phyloP scores from a whole-genome alignment of 2,888 invertebrate species.

The Periphyllus acericola region DNA sequence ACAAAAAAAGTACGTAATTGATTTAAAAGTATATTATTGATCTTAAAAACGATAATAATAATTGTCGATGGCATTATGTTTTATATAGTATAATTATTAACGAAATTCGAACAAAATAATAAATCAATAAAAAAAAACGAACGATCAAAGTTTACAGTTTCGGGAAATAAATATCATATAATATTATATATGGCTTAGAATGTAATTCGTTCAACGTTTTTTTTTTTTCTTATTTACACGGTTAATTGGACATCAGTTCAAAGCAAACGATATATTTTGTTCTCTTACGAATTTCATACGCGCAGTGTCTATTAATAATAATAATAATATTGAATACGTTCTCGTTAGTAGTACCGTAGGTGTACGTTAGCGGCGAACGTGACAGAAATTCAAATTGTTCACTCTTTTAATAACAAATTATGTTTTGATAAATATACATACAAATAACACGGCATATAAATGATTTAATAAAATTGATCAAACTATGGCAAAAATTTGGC shows the following conservation, averaged over 20 bases:
- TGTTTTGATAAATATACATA: conserved; percentile 25
- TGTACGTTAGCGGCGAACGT: background rate
- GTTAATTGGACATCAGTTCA: conserved; percentile 43
- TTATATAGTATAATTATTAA: background rate
- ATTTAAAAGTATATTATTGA: background rate
- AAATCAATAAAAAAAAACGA: background rate
- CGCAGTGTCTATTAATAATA: conserved; percentile 11
- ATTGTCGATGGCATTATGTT: conserved; percentile 32
- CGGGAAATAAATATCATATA: background rate
- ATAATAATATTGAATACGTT: background rate
- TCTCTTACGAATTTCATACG: background rate
- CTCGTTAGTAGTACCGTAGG: background rate
- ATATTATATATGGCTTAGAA: conserved; percentile 13
- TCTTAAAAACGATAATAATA: conserved; percentile 16
- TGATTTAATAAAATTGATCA: conserved; percentile 34
- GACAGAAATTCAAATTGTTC: conserved; percentile 6
- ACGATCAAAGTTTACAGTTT: conserved; percentile 1
- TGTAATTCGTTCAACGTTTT: conserved; percentile 44
- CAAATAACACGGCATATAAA: conserved; percentile 27
- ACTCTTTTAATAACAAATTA: conserved; percentile 15
- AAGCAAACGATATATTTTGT: conserved; percentile 18
- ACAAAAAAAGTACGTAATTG: conserved; percentile 9
- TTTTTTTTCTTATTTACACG: conserved; percentile 24
- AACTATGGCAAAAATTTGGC: conserved; percentile 49
- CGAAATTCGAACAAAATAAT: background rate